Evolutionary conservation across 2,888 invertebrate genomes (phyloP).

Genomic region (Capitulum mitella): DNA sequence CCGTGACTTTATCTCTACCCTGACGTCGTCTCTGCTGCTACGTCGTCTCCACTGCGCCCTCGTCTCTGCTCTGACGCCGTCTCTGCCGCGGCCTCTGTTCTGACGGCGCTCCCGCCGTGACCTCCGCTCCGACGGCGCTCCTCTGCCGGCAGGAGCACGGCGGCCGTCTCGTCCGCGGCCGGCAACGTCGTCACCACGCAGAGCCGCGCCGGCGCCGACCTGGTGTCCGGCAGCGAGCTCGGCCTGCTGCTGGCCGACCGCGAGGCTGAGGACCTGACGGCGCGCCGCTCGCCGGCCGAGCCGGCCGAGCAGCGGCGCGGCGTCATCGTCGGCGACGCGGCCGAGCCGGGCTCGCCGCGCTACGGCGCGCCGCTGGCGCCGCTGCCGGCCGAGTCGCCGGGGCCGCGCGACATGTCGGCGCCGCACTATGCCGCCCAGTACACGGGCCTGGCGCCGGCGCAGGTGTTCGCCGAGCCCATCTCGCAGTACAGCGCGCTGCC

Average conservation of each 20-base stretch:
- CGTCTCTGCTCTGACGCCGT: too few relatives aligned
- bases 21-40: too few relatives aligned
- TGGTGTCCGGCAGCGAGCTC: constrained; percentile 44
- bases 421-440: constrained; percentile 17
- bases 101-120: too few relatives aligned
- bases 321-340: constrained; percentile 5
- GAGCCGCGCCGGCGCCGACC: constrained; percentile 61
- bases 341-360: background rate
- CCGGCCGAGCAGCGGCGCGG: background rate
- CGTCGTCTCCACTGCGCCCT: too few relatives aligned
- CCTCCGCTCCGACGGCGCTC: background rate
- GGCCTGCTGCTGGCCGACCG: constrained; percentile 58
- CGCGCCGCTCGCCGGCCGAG: constrained; percentile 48
- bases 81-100: too few relatives aligned
- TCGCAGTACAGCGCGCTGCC: constrained; percentile 3
- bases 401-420: constrained; percentile 4
- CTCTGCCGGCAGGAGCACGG: background rate
- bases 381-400: constrained; percentile 19
- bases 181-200: constrained; percentile 56
- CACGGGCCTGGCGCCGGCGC: constrained; percentile 24
- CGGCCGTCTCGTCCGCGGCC: constrained; percentile 26
- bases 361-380: constrained; percentile 17
- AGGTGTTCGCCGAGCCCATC: constrained; percentile 26
- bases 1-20: too few relatives aligned
- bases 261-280: constrained; percentile 73